These are phyloP conservation scores for Tapirus indicus DNA, from an alignment of 2,797 vertebrate species.

Conservation along the genomic window DNA sequence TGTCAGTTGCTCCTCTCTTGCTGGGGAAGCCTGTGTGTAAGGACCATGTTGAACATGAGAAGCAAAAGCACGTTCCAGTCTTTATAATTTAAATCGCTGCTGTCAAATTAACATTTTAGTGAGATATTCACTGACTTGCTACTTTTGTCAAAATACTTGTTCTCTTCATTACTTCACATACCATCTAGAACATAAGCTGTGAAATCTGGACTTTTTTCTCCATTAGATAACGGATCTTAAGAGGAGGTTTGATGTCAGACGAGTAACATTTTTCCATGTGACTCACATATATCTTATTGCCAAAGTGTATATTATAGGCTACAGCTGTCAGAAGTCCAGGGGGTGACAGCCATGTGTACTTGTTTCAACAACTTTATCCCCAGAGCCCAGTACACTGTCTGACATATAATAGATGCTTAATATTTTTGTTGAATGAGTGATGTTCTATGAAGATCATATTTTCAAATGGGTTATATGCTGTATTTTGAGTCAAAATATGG, in stretches of 20 bases:
- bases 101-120: slow-evolving; percentile 41
- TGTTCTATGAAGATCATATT: not conserved
- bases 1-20: not conserved
- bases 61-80: not conserved
- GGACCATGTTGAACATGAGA: not conserved
- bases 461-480: not conserved
- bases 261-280: not conserved
- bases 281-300: not conserved
- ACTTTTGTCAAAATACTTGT: not conserved
- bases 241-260: slow-evolving; percentile 15
- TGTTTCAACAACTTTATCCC: not conserved
- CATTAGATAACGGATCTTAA: not conserved
- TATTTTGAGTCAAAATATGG: slow-evolving; percentile 9
- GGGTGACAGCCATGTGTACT: not conserved
- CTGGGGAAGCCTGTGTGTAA: not conserved
- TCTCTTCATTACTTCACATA: slow-evolving; percentile 43
- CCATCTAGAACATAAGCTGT: slow-evolving; percentile 6
- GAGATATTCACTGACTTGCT: not conserved
- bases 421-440: not conserved
- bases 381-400: not conserved
- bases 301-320: not conserved
- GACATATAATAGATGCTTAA: not conserved
- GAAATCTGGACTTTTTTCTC: not conserved
- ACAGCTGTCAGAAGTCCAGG: not conserved
- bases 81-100: not conserved